Evolutionary conservation across 1,140 invertebrate genomes (phyloP).

Genomic region (Magallana gigas): DNA sequence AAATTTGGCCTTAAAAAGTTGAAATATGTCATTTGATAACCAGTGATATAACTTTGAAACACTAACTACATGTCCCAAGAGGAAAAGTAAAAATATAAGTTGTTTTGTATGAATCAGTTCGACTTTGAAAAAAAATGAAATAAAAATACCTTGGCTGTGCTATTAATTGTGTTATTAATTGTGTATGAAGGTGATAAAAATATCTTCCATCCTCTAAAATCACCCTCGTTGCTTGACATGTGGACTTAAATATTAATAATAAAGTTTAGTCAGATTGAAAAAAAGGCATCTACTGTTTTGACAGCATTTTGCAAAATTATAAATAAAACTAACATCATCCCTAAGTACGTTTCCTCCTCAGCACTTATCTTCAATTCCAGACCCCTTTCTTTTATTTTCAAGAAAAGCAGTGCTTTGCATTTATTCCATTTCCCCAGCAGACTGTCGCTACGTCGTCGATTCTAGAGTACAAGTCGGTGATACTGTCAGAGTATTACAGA

Average conservation of each 20-base stretch:
- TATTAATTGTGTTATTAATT: too few relatives aligned
- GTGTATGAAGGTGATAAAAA: not conserved
- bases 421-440: slow-evolving; percentile 37
- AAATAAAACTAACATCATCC: not conserved
- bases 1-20: not conserved
- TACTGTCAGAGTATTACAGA: slow-evolving; percentile 52
- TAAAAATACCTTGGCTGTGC: too few relatives aligned
- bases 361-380: not conserved
- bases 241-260: not conserved
- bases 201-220: not conserved
- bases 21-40: not conserved
- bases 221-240: not conserved
- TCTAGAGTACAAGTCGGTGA: slow-evolving; percentile 16
- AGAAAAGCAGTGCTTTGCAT: not conserved
- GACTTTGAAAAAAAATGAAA: too few relatives aligned
- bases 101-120: too few relatives aligned
- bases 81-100: too few relatives aligned
- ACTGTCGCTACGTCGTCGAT: slow-evolving; percentile 49
- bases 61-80: not conserved
- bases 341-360: not conserved
- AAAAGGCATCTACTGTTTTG: not conserved
- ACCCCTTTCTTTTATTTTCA: not conserved
- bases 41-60: not conserved
- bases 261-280: not conserved
- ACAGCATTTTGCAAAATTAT: not conserved